A percentile compares a stretch with the other conserved stretches of the same genome.
phyloP scores from a whole-genome alignment of 2,113 vertebrate genomes.

The Nothocercus nigrocapillus region DNA sequence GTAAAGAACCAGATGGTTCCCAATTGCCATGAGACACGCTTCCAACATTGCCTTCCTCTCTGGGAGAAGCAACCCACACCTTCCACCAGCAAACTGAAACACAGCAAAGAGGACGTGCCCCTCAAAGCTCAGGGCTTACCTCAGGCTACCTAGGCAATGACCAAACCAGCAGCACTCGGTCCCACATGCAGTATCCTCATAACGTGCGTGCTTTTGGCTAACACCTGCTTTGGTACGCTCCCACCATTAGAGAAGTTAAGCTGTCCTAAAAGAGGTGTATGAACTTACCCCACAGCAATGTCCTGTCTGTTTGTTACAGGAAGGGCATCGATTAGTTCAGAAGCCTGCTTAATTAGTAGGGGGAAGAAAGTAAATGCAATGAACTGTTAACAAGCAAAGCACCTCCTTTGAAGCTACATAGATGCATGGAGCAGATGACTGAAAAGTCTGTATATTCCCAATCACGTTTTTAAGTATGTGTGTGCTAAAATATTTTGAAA shows the following conservation, averaged over 20 bases:
- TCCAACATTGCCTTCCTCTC: not conserved
- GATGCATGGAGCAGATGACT: not conserved
- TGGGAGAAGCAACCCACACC: not conserved
- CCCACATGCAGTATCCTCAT: not conserved
- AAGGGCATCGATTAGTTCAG: not conserved
- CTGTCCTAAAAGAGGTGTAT: not conserved
- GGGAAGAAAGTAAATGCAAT: not conserved
- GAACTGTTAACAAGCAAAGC: not conserved
- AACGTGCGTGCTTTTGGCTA: not conserved
- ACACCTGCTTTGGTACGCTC: not conserved
- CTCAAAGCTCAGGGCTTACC: not conserved
- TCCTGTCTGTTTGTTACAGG: not conserved
- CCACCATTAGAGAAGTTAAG: not conserved
- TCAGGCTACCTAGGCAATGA: not conserved
- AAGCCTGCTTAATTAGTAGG: not conserved
- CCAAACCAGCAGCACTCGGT: not conserved
- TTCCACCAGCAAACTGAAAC: not conserved
- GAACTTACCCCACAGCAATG: not conserved
- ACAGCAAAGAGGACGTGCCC: rapidly evolving
- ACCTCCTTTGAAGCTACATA: not conserved
- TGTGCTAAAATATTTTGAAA: constrained; percentile 30
- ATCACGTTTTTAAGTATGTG: not conserved
- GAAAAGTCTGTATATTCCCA: not conserved
- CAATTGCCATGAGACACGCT: not conserved
- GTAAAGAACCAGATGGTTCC: not conserved